Base-by-base conservation (phyloP, 1,140 invertebrate genomes). In the Melitaea cinxia region DNA sequence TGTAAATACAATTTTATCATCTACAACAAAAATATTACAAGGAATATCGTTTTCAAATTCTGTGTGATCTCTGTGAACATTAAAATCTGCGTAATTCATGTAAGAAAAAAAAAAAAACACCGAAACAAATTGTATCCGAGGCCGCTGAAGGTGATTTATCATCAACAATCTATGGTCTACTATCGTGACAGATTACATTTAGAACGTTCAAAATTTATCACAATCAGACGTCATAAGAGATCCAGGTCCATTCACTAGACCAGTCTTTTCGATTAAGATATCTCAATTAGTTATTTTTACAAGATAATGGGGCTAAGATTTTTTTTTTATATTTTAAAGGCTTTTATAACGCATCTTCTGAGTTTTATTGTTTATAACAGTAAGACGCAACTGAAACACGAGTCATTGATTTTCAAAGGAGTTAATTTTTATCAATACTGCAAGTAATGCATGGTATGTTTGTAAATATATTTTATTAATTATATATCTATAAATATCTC, bases 101-200 rank as follows among this genome's bases (percentile, higher is more conserved):
- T n/a, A n/a, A n/a, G n/a, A n/a, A n/a, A n/a, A n/a, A n/a, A n/a
- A n/a, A n/a, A 39, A 15, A 15, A 39, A 39, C 6, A 39, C 37
- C n/a, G 6, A 10, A 12, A 14, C 7, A 19, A 55, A 24, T 55
- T 33, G 12, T 55, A 7, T 10, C 37, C 17, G 37, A 39, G 21
- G n/a, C n/a, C 7, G 30, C 14, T 15, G 45, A 42, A 47, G 42
- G 28, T 54, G 49, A 63, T 65, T 59, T 62, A 64, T 69, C 66
- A 69, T 33, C 10, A 68, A 54, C 54, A 72, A 72, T 72, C 70
- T 56, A 42, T 63, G 56, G 56, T 15, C 24, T 64, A 33, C 50
- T 60, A 72, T 72, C 70, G 28, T 67, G 67, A 70, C 68, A 71
- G 68, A 73, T 65, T 70, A 54, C 14, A 37, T 26, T 49, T 47